Conservation (phyloP, 2,888 invertebrate genomes). For the Agrochola circellaris region DNA sequence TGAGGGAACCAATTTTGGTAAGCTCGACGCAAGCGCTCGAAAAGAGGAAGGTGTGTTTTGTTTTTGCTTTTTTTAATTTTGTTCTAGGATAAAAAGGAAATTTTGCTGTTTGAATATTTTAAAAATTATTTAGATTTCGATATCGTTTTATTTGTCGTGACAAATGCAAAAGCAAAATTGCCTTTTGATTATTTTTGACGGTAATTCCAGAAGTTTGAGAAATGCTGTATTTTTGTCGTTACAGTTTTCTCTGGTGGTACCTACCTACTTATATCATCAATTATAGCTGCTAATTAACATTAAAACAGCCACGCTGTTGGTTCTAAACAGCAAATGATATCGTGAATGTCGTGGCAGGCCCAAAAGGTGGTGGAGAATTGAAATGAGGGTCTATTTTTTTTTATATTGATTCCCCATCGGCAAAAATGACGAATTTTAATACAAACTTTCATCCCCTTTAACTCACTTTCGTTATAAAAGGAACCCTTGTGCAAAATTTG, state of each 20-base stretch:
- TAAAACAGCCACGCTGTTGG: neutral
- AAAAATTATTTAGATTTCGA: neutral
- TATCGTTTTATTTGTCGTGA: neutral
- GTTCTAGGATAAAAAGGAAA: conserved; percentile 50
- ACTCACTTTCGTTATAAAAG: too few relatives aligned
- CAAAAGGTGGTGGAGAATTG: neutral
- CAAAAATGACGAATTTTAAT: too few relatives aligned
- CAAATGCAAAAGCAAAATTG: conserved; percentile 59
- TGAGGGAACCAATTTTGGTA: conserved; percentile 92
- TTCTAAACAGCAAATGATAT: neutral
- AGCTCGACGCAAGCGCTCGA: conserved; percentile 83
- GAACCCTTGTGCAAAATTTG: too few relatives aligned
- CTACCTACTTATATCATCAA: too few relatives aligned
- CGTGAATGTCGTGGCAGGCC: too few relatives aligned
- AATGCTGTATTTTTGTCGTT: neutral
- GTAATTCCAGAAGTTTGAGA: neutral
- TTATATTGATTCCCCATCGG: neutral
- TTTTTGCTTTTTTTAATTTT: conserved; percentile 72
- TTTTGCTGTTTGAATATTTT: conserved; percentile 35
- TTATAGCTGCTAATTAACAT: too few relatives aligned
- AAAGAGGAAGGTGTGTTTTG: conserved; percentile 88
- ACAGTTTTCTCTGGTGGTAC: too few relatives aligned
- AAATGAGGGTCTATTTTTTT: neutral
- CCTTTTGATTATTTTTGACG: conserved; percentile 36
- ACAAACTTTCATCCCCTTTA: too few relatives aligned